A percentile compares a stretch with the other conserved stretches of the same genome.
These are phyloP conservation scores for Diadophis punctatus DNA, from an alignment of 2,113 vertebrate species.

Conservation along the genomic window DNA sequence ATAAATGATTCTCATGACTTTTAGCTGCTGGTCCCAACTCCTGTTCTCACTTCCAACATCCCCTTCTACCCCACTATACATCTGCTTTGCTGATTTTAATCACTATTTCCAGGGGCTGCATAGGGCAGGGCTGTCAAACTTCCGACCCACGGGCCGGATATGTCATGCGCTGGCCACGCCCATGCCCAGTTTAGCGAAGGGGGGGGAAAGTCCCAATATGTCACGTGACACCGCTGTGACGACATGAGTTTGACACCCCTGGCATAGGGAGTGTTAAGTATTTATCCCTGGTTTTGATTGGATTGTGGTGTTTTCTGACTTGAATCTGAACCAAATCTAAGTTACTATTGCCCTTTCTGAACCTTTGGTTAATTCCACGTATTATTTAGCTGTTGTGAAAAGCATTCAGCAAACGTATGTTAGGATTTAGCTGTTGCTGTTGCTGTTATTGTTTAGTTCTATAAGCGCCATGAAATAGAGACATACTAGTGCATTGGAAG, in stretches of 20 bases:
- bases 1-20: neutral
- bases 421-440: neutral
- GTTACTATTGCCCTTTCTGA: neutral
- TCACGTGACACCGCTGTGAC: too few relatives aligned
- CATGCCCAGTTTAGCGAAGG: too few relatives aligned
- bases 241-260: too few relatives aligned
- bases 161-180: too few relatives aligned
- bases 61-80: neutral
- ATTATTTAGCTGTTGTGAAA: neutral
- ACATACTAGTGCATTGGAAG: neutral
- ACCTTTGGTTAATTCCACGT: neutral
- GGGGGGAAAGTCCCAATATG: too few relatives aligned
- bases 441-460: neutral
- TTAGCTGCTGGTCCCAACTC: neutral
- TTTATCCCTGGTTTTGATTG: neutral
- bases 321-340: neutral
- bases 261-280: neutral
- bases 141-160: too few relatives aligned
- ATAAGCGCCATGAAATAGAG: neutral
- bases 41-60: neutral
- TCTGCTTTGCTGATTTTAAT: neutral
- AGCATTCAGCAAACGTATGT: neutral
- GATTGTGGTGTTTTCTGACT: neutral
- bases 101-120: neutral
- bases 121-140: too few relatives aligned